Evolutionary conservation across 2,888 invertebrate species (phyloP), one percentile per base, ranked within the genome.

Genomic region (Theodoxus fluviatilis): DNA sequence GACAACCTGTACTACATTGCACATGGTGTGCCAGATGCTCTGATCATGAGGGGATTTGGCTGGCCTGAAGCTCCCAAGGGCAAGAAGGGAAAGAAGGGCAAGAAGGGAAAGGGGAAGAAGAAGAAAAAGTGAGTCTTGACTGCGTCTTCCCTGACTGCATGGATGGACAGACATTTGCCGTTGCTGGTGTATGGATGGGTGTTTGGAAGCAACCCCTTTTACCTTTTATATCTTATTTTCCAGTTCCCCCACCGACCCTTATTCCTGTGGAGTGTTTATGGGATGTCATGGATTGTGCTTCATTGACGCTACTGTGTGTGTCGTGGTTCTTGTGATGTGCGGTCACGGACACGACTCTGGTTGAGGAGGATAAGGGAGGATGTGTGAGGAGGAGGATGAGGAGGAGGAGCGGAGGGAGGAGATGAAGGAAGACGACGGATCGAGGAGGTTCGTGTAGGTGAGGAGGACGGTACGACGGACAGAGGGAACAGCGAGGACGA

Each of bases 1-100:
- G 93, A 94, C 76, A 96, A 96, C 83, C 94, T 96, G 0, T 96
- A 96, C 85, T 94, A 94, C 83, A 94, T 94, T 0, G 96, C 96
- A 78, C 96, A 96, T 84, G 95, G 95, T 84, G 93, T 95, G 0
- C 95, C 95, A 87, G 95, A 96, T 83, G 90, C 96, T 12, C 88
- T 96, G 18, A 92, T 92, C 79, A 92, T 92, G 49, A 90, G 96
- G 76, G 96, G 96, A 0, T 96, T 96, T 86, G 92, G 93, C 38
- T 95, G 95, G 91, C 93, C 94, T 0, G 94, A 94, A 75, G 93
- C 92, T 6, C 92, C 92, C 79, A 94, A 94, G 88, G 94, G 94
- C 86, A 95, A 94, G 87, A 79, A 79, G 61, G 78, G 76, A 66
- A 80, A 79, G 49, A 78, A 76, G 66, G 76, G 75, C 49, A 79